A percentile compares a stretch with the other conserved stretches of the same genome.
phyloP scores from a whole-genome alignment of 2,888 invertebrate species.

The Leptinotarsa haldemani region DNA sequence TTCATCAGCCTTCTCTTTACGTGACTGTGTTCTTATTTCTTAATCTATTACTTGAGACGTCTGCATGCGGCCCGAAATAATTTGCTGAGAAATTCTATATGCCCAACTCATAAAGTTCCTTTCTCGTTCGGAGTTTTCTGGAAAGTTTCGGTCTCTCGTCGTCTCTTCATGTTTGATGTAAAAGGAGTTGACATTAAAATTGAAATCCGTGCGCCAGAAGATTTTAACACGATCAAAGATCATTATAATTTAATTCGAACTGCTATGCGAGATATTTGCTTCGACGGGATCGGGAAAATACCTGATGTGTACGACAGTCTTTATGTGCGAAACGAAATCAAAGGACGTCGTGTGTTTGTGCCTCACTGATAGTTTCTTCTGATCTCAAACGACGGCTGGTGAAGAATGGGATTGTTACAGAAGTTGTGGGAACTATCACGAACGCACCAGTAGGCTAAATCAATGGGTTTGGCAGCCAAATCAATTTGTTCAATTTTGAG shows the following conservation, averaged over 20 bases:
- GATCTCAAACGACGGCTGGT: conserved; percentile 1
- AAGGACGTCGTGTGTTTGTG: background rate
- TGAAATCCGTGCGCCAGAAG: conserved; percentile 64
- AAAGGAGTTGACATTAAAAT: conserved; percentile 67
- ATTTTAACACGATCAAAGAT: conserved; percentile 65
- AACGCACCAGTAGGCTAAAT: background rate
- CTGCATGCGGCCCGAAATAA: conserved; percentile 63
- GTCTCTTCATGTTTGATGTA: conserved; percentile 65
- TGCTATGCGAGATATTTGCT: conserved; percentile 49
- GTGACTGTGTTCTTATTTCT: conserved; percentile 62
- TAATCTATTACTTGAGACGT: conserved; percentile 63
- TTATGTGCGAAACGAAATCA: background rate
- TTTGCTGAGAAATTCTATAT: conserved; percentile 65
- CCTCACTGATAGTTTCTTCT: background rate
- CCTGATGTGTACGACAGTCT: conserved; percentile 32
- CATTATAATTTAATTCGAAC: conserved; percentile 61
- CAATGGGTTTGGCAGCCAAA: background rate
- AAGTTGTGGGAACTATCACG: background rate
- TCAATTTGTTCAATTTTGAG: no score
- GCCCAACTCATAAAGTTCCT: conserved; percentile 64
- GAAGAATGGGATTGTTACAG: conserved; percentile 3
- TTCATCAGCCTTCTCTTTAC: conserved; percentile 58
- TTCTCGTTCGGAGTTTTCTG: conserved; percentile 21
- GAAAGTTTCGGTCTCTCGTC: conserved; percentile 52
- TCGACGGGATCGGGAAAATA: conserved; percentile 28